Evolutionary conservation across 2,888 invertebrate species (phyloP).

Genomic region (Sinelater perroti): DNA sequence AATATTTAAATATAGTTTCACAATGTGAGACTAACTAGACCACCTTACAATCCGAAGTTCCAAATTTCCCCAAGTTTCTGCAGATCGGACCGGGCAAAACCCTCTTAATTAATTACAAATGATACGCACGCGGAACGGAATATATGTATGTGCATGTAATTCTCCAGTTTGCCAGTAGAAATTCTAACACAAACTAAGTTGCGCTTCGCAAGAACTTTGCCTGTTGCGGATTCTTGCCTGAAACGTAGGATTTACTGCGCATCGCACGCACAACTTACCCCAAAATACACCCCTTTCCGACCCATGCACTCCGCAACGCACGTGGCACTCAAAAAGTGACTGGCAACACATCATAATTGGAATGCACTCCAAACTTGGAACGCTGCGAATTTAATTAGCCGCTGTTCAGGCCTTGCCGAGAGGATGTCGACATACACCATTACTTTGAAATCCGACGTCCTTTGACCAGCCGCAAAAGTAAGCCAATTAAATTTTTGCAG

Average conservation of each 20-base stretch:
- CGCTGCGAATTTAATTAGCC: conserved; percentile 1
- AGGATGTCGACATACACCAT: not conserved
- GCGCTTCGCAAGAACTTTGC: conserved; percentile 19
- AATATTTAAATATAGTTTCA: no score
- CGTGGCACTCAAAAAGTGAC: not conserved
- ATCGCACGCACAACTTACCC: conserved; percentile 30
- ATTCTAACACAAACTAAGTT: conserved; percentile 26
- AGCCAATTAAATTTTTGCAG: not conserved
- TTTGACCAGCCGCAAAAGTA: no score
- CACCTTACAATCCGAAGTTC: no score
- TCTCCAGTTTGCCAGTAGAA: conserved; percentile 18
- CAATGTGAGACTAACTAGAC: no score
- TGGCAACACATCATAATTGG: not conserved
- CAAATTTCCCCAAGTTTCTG: no score
- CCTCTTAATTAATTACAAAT: not conserved
- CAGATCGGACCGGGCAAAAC: not conserved
- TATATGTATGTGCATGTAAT: conserved; percentile 18
- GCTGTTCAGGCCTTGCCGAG: not conserved
- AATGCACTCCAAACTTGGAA: not conserved
- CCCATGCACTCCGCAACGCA: not conserved
- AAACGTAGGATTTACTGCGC: conserved; percentile 25
- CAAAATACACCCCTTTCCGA: not conserved
- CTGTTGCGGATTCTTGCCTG: conserved; percentile 29
- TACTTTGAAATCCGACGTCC: no score
- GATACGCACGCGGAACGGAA: conserved; percentile 1